Conservation (phyloP, 2,888 invertebrate genomes). For the Abrostola tripartita region DNA sequence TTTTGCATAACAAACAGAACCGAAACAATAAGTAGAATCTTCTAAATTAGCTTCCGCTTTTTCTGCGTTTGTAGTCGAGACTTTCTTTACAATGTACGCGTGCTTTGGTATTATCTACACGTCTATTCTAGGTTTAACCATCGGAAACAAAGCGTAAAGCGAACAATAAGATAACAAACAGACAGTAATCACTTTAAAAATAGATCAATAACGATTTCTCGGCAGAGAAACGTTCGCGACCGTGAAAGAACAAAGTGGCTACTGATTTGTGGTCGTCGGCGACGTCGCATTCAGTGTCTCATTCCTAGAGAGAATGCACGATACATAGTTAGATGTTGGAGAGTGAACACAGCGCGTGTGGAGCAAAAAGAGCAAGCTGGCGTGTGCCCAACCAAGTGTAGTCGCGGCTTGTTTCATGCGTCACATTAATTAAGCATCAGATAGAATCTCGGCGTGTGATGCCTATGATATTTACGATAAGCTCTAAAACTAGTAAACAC, state of each 20-base stretch:
- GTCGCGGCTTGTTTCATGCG: conserved; percentile 79
- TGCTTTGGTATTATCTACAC: conserved; percentile 39
- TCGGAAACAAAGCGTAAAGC: conserved; percentile 61
- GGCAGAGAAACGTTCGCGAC: conserved; percentile 71
- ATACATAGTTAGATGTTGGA: conserved; percentile 59
- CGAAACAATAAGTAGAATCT: conserved; percentile 69
- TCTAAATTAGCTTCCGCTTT: conserved; percentile 74
- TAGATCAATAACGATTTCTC: conserved; percentile 68
- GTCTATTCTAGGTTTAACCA: conserved; percentile 49
- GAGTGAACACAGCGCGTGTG: conserved; percentile 60
- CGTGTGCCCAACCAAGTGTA: conserved; percentile 82
- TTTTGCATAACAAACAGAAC: conserved; percentile 66
- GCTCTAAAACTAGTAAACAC: conserved; percentile 58
- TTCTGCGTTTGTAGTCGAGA: conserved; percentile 73
- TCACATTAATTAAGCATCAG: conserved; percentile 85
- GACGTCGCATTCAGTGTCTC: conserved; percentile 73
- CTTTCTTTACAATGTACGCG: conserved; percentile 63
- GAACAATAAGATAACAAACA: conserved; percentile 72
- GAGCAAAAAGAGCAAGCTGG: conserved; percentile 83
- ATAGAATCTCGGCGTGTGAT: conserved; percentile 75
- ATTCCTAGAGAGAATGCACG: conserved; percentile 74
- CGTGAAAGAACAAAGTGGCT: conserved; percentile 83
- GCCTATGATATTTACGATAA: conserved; percentile 56
- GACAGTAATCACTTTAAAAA: conserved; percentile 78
- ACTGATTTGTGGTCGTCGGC: conserved; percentile 81